phyloP scores from a whole-genome alignment of 2,888 invertebrate genomes.

The Dolichomitus sp. region DNA sequence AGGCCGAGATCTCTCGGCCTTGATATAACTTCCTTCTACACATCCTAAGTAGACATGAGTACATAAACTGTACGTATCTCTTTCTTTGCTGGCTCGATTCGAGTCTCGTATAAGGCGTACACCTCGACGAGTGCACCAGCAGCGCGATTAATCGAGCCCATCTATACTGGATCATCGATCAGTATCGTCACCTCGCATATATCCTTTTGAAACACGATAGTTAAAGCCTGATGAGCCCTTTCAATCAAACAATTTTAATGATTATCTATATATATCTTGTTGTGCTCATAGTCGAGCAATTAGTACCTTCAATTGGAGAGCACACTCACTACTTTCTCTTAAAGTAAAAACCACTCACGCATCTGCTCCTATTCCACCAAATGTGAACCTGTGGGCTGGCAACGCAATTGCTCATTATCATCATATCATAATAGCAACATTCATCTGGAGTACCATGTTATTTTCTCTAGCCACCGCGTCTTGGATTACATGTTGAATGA shows the following conservation, averaged over 20 bases:
- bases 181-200: constrained; percentile 24
- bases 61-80: constrained; percentile 17
- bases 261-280: constrained; percentile 45
- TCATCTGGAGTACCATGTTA: too few species aligned
- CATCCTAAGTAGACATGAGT: constrained; percentile 31
- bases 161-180: constrained; percentile 46
- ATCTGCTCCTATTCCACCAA: constrained; percentile 21
- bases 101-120: constrained; percentile 71
- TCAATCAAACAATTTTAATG: constrained; percentile 62
- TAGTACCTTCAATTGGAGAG: constrained; percentile 8
- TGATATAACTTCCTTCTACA: constrained; percentile 32
- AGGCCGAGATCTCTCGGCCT: constrained; percentile 68
- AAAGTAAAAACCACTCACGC: constrained; percentile 1
- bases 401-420: constrained; percentile 12
- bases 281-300: constrained; percentile 9
- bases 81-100: constrained; percentile 27
- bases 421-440: neutral
- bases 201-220: constrained; percentile 28
- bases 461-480: too few species aligned
- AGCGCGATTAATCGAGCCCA: constrained; percentile 61
- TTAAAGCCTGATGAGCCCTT: constrained; percentile 51
- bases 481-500: too few species aligned
- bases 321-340: constrained; percentile 51
- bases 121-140: constrained; percentile 47
- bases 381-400: neutral